A percentile compares a stretch with the other conserved stretches of the same genome.
Conservation (phyloP, 2,113 vertebrate genomes). For the Mandrillus leucophaeus region DNA sequence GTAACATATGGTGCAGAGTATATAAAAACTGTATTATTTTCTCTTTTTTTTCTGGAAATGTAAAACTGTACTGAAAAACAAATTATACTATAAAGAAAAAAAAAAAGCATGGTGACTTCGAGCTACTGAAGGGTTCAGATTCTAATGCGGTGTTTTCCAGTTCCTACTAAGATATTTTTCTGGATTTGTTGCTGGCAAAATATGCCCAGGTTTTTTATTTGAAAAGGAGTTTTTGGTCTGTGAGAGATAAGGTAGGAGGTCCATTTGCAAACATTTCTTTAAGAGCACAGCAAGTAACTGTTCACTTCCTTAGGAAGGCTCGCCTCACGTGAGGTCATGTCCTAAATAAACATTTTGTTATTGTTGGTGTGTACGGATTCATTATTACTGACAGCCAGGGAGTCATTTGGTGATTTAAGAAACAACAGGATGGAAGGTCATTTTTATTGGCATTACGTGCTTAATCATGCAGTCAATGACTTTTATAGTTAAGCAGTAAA, state of each 20-base stretch:
- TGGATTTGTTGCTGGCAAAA: background rate
- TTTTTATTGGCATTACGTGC: background rate
- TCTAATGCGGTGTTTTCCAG: accelerated
- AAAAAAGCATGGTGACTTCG: background rate
- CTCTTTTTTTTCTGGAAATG: background rate
- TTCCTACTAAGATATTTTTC: background rate
- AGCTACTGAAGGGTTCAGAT: background rate
- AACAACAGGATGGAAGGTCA: background rate
- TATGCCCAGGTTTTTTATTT: background rate
- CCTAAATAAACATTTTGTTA: background rate
- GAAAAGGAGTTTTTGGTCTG: background rate
- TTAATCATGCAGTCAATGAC: background rate
- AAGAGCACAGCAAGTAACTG: background rate
- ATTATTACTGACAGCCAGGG: background rate
- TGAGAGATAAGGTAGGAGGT: background rate
- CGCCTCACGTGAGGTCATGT: background rate
- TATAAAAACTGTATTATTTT: background rate
- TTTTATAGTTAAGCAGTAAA: slow-evolving; percentile 17
- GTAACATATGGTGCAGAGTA: background rate
- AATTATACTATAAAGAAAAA: background rate
- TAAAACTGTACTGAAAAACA: background rate
- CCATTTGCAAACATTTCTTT: background rate
- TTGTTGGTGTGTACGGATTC: background rate
- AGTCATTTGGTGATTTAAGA: background rate
- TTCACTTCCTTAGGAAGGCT: background rate